Evolutionary conservation across 2,888 invertebrate genomes (phyloP).

Genomic region (Tenthredo distinguenda): DNA sequence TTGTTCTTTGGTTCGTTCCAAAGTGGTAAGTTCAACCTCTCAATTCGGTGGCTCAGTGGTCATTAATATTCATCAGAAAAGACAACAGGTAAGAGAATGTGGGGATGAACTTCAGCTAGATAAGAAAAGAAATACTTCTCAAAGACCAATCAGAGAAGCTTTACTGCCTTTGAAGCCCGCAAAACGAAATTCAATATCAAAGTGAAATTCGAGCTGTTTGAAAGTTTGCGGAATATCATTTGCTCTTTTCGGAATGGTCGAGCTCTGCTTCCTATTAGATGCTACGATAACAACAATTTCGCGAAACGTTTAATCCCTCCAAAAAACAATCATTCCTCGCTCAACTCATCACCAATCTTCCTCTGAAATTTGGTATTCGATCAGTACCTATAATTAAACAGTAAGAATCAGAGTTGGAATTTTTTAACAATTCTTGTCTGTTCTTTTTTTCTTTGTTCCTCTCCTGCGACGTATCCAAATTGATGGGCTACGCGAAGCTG

Average conservation of each 20-base stretch:
- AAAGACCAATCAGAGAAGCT: neutral
- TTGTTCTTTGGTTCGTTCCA: neutral
- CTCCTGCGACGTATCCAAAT: neutral
- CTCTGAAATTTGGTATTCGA: too few relatives aligned
- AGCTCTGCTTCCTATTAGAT: neutral
- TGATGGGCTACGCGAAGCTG: neutral
- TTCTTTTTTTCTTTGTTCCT: neutral
- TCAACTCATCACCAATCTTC: neutral
- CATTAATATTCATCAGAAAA: neutral
- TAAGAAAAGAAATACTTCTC: neutral
- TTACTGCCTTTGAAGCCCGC: neutral
- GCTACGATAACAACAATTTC: neutral
- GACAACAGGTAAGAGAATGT: neutral
- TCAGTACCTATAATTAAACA: too few relatives aligned
- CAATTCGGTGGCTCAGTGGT: neutral
- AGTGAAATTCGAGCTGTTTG: neutral
- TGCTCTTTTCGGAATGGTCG: neutral
- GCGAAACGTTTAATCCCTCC: neutral
- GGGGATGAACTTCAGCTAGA: neutral
- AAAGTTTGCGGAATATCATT: neutral
- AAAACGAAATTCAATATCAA: slow-evolving; percentile 13
- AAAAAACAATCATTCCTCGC: neutral
- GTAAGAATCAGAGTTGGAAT: neutral
- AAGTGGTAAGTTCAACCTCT: neutral
- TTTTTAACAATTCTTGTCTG: too few relatives aligned